Evolutionary conservation across 2,113 vertebrate species (phyloP), one percentile per base, ranked within the genome.

Genomic region (Macquaria ambigua): DNA sequence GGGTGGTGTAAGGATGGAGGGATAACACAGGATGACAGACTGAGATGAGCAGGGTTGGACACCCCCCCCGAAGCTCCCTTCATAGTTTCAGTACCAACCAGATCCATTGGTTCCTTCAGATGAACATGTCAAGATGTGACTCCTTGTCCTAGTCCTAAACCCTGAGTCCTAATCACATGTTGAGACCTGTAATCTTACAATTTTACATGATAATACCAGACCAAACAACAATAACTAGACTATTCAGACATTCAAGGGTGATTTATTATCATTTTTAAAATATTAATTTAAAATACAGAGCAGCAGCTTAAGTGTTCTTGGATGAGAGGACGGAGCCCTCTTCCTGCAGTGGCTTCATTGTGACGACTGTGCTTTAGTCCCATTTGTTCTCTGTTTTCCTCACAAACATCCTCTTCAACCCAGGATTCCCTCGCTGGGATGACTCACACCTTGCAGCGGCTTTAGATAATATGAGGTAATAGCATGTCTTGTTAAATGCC

Each of bases 1-100:
- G 92, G 87, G 62, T 74, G 77, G 89, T 82, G 87, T 92, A 92
- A 90, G 76, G 67, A 79, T 55, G 67, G 61, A 78, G 74, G 58
- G 79, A 80, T 93, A 92, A 96, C 90, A 50, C 62, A 85, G 82
- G 53, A 87, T 94, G 96, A 96, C 95, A 96, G 89, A 66, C 80
- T 85, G 71, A 83, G 41, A 79, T 62, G 61, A 68, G 50, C 43
- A 16, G 18, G 46, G 48, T 5, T 34, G 56, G 39, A 59, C 43
- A 25, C 48, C 23, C 23, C 52, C 21, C n/a, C 21, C 18, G 34
- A 61, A 80, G 43, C 41, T 69, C n/a, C 50, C 11, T 9, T 55
- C 69, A 58, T 62, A 25, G 25, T 81, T 39, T 80, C 62, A 71
- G 31, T 41, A 73, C 21, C 16, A 76, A 68, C 50, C 28, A 67